Evolutionary conservation across 2,113 vertebrate species (phyloP).

Genomic region (Strix aluco): DNA sequence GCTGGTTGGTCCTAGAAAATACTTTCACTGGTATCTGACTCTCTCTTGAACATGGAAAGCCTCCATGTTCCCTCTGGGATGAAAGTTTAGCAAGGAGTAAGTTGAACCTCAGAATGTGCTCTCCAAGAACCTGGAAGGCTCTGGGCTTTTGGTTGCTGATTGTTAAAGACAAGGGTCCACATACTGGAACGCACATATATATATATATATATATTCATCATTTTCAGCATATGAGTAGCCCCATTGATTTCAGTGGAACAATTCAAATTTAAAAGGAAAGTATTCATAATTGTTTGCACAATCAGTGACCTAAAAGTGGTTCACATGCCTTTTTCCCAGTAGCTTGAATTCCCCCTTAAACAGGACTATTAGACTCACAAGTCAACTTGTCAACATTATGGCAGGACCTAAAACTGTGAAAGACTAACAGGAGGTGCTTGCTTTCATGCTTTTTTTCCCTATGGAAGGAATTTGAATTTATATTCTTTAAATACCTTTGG

Average conservation of each 20-base stretch:
- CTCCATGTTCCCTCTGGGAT: not conserved
- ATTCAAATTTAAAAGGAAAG: not conserved
- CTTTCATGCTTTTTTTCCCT: not conserved
- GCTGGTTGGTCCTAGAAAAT: not conserved
- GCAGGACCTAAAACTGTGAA: not conserved
- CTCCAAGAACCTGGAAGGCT: not conserved
- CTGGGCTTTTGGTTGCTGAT: not conserved
- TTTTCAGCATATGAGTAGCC: not conserved
- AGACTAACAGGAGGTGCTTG: not conserved
- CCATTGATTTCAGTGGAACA: not conserved
- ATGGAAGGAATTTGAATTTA: not conserved
- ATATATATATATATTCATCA: not conserved
- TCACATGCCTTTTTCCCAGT: not conserved
- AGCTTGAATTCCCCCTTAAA: not conserved
- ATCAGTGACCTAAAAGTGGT: not conserved
- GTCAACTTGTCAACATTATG: not conserved
- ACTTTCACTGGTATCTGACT: not conserved
- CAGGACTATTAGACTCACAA: not conserved
- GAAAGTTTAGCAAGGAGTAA: not conserved
- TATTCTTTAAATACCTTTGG: not conserved
- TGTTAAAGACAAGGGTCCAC: not conserved
- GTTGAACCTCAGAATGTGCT: not conserved
- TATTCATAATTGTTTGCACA: not conserved
- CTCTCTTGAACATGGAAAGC: not conserved
- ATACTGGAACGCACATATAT: not conserved